phyloP scores from a whole-genome alignment of 2,888 invertebrate genomes.

The Nomada fucata region DNA sequence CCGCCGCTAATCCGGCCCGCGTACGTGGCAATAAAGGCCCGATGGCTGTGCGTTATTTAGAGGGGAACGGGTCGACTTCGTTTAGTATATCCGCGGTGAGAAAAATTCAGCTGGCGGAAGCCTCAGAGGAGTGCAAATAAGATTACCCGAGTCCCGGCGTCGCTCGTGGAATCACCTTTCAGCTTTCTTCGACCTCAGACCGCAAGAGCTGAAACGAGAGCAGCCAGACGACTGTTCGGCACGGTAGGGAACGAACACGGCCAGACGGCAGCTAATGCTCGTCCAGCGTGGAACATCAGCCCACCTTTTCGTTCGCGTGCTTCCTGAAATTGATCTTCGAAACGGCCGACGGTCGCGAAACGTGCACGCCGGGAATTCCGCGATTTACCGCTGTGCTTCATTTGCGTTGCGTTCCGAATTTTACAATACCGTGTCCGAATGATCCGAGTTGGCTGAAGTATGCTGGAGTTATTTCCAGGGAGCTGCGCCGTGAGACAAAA shows the following conservation, averaged over 20 bases:
- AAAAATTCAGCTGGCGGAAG: conserved; percentile 59
- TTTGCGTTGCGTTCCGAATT: conserved; percentile 2
- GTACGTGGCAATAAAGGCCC: conserved; percentile 40
- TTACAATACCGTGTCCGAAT: neutral
- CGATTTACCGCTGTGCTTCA: conserved; percentile 55
- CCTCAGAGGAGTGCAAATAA: conserved; percentile 74
- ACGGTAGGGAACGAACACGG: conserved; percentile 17
- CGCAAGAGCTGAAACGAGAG: conserved; percentile 58
- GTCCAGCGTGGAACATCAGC: conserved; percentile 48
- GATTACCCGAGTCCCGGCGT: conserved; percentile 71
- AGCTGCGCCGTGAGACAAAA: no score
- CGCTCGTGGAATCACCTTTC: conserved; percentile 68
- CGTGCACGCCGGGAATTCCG: conserved; percentile 19
- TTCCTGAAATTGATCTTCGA: conserved; percentile 47
- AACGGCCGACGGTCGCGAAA: neutral
- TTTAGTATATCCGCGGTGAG: conserved; percentile 9
- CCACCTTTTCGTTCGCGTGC: conserved; percentile 23
- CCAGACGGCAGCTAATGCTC: conserved; percentile 33
- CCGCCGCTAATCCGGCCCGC: conserved; percentile 38
- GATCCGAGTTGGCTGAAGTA: neutral
- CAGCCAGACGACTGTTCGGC: conserved; percentile 35
- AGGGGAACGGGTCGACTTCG: conserved; percentile 41
- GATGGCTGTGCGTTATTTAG: conserved; percentile 21
- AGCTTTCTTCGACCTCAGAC: conserved; percentile 14
- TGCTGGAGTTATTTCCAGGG: neutral